Evolutionary conservation across 53 echinoderm and acorn worm genomes (phyloP).

Genomic region (Crossaster papposus): DNA sequence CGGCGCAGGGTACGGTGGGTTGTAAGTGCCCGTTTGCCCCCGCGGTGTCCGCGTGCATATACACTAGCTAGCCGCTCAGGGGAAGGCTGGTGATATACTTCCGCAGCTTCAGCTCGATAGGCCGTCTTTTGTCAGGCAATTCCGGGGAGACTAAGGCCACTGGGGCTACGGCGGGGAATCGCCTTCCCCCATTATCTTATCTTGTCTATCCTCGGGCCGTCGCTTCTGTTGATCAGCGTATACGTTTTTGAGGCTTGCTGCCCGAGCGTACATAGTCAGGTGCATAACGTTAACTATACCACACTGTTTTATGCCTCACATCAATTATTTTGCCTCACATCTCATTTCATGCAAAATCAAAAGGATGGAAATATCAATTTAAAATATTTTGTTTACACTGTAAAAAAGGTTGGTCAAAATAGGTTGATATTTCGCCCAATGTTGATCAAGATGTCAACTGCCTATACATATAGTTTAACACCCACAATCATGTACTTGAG

Average conservation of each 20-base stretch:
- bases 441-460: too few species aligned
- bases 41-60: not conserved
- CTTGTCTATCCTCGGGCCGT: not conserved
- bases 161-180: not conserved
- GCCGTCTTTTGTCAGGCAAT: not conserved
- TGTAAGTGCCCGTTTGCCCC: not conserved
- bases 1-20: slow-evolving; percentile 14
- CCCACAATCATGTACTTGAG: too few species aligned
- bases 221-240: not conserved
- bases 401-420: too few species aligned
- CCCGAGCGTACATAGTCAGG: not conserved
- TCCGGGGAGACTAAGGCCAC: not conserved
- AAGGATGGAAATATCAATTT: too few species aligned
- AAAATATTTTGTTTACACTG: too few species aligned
- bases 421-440: too few species aligned
- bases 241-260: not conserved
- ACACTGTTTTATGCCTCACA: too few species aligned
- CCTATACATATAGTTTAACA: too few species aligned
- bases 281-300: not conserved
- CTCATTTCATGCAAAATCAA: not conserved
- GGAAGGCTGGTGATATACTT: slow-evolving; percentile 29
- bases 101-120: slow-evolving; percentile 5
- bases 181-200: slow-evolving; percentile 14
- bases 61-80: slow-evolving; percentile 13
- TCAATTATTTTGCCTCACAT: not conserved